A percentile compares a stretch with the other conserved stretches of the same genome.
phyloP scores from a whole-genome alignment of 2,888 invertebrate genomes.

The Margaritifera margaritifera region DNA sequence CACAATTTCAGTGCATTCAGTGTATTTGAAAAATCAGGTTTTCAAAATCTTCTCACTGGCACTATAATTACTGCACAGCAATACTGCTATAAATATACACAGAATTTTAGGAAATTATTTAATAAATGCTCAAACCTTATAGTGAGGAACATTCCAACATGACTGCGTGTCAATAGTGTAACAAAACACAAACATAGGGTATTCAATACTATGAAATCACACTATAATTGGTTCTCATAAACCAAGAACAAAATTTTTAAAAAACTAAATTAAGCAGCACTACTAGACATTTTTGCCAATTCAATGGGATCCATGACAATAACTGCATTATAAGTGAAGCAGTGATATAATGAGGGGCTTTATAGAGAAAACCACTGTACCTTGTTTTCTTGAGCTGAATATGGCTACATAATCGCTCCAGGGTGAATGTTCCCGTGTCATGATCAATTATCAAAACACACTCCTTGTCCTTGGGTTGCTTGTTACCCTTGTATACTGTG shows the following conservation, averaged over 20 bases:
- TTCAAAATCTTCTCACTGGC: too few relatives aligned
- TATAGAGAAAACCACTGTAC: conserved; percentile 29
- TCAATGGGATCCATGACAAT: too few relatives aligned
- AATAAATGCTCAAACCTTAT: too few relatives aligned
- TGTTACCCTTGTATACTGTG: conserved; percentile 95
- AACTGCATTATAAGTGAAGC: too few relatives aligned
- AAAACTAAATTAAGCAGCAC: background rate
- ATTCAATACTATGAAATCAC: background rate
- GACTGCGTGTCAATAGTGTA: too few relatives aligned
- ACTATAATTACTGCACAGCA: too few relatives aligned
- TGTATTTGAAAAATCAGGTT: too few relatives aligned
- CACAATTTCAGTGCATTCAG: too few relatives aligned
- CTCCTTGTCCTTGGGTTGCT: conserved; percentile 92
- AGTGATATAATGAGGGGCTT: background rate
- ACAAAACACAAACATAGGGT: too few relatives aligned
- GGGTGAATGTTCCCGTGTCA: conserved; percentile 91
- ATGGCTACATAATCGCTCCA: conserved; percentile 92
- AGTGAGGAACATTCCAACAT: too few relatives aligned
- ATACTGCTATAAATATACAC: too few relatives aligned
- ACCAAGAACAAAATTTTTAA: background rate
- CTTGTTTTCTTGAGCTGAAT: conserved; percentile 76
- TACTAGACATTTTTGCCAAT: background rate
- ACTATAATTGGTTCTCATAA: background rate
- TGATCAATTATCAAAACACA: conserved; percentile 95
- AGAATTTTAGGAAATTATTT: too few relatives aligned